Conservation (phyloP, 2,113 vertebrate genomes). For the Bos javanicus region DNA sequence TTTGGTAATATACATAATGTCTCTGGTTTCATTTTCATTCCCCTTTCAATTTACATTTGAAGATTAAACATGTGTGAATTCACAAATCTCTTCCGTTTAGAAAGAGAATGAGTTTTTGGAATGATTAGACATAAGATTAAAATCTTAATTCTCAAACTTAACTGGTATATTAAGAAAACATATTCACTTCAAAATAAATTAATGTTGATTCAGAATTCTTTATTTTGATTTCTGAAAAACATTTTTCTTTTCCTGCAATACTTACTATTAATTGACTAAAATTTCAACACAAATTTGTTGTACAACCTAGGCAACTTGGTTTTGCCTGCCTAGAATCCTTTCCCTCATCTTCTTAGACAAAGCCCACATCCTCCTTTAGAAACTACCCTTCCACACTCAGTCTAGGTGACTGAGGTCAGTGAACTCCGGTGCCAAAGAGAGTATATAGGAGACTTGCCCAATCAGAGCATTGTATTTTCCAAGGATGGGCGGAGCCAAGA, state of each 20-base stretch:
- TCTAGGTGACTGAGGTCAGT: not conserved
- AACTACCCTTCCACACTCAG: not conserved
- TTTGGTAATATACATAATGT: not conserved
- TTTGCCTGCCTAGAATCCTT: not conserved
- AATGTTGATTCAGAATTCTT: not conserved
- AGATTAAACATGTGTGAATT: conserved; percentile 28
- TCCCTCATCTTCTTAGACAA: not conserved
- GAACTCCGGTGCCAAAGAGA: not conserved
- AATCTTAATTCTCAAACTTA: conserved; percentile 26
- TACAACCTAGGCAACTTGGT: not conserved
- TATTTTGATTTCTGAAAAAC: conserved; percentile 8
- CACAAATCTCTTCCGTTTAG: conserved; percentile 43
- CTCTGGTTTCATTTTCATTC: conserved; percentile 50
- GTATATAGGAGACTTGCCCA: not conserved
- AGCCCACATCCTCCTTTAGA: not conserved
- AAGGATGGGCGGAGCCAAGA: not conserved
- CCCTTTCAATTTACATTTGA: conserved; percentile 54
- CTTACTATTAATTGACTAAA: not conserved
- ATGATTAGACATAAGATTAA: not conserved
- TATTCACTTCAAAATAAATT: conserved; percentile 23
- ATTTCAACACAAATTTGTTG: not conserved
- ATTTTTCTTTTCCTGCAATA: not conserved
- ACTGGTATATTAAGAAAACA: not conserved
- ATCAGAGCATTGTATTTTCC: not conserved
- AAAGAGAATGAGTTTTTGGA: conserved; percentile 14